Base-by-base conservation (phyloP, 2,113 vertebrate species). In the Macroglossus sobrinus region DNA sequence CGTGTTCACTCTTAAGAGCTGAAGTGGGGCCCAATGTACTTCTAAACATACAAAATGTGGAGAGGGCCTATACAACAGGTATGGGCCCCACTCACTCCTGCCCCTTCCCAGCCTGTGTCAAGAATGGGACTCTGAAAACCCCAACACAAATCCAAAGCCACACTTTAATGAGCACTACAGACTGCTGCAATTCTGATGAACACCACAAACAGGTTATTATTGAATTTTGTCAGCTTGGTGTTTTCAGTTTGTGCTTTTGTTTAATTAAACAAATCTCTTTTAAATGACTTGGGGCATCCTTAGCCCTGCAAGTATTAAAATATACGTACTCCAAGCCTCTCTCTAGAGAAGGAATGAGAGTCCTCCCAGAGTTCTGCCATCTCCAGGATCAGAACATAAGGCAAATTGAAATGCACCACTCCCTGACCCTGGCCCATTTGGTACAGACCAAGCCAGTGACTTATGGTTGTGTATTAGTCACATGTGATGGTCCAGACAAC, bases 251-350 rank as follows among this genome's bases (percentile, higher is more conserved):
- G 30, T 59, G 40, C 33, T 93, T 86, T 47, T 53, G 6, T 63
- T 94, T 81, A 55, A 43, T 94, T 89, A 79, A 84, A 69, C 74
- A 84, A 69, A 61, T 55, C 66, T 74, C 66, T 35, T 92, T 85
- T 38, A 89, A 53, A 28, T 64, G 59, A 55, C 38, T 7, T 74
- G 21, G 21, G 24, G 30, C 14, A 35, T 5, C 47, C 69, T 89
- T 68, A 76, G 64, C n/a, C 66, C 72, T 68, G 26, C 69, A 94
- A 53, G 10, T 84, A 63, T 55, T 35, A 53, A 16, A 93, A 91
- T 8, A 61, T 10, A 71, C 3, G 18, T 66, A 78, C 38, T 66
- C 38, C 47, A 85, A 92, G 50, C 5, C 53, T 93, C 57, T 74
- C 43, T 53, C 21, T 5, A 10, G 57, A 45, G 19, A 89, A 84